These are phyloP conservation scores for Nasonovia ribisnigri DNA, from an alignment of 2,888 invertebrate species.

Conservation along the genomic window DNA sequence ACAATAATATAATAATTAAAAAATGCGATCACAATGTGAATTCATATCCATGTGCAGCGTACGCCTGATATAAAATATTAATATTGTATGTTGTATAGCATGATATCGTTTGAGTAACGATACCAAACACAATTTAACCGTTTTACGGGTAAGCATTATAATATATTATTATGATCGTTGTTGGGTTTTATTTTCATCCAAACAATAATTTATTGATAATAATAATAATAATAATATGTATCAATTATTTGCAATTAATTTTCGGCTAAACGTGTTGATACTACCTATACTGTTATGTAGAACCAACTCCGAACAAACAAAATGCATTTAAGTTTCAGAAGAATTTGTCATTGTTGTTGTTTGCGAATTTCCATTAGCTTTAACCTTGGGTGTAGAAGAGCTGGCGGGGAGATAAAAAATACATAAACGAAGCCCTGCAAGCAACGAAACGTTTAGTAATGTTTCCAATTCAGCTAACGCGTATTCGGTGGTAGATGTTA, in stretches of 20 bases:
- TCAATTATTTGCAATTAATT: neutral
- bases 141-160: neutral
- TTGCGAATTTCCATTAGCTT: slow-evolving; percentile 41
- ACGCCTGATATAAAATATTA: neutral
- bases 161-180: neutral
- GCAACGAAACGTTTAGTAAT: slow-evolving; percentile 48
- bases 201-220: neutral
- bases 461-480: slow-evolving; percentile 20
- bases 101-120: neutral
- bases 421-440: slow-evolving; percentile 30
- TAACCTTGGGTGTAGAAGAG: slow-evolving; percentile 42
- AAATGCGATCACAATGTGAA: neutral
- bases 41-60: neutral
- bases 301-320: neutral
- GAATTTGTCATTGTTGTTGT: slow-evolving; percentile 40
- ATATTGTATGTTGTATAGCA: neutral
- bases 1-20: neutral
- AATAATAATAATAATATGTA: neutral
- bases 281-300: neutral
- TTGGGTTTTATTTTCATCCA: neutral
- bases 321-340: slow-evolving; percentile 18
- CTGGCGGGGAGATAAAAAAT: slow-evolving; percentile 49
- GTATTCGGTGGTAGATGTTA: neutral
- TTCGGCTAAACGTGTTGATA: neutral
- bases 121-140: neutral